A percentile compares a stretch with the other conserved stretches of the same genome.
Evolutionary conservation across 2,113 vertebrate genomes (phyloP).

Genomic region (Erpornis zantholeuca): DNA sequence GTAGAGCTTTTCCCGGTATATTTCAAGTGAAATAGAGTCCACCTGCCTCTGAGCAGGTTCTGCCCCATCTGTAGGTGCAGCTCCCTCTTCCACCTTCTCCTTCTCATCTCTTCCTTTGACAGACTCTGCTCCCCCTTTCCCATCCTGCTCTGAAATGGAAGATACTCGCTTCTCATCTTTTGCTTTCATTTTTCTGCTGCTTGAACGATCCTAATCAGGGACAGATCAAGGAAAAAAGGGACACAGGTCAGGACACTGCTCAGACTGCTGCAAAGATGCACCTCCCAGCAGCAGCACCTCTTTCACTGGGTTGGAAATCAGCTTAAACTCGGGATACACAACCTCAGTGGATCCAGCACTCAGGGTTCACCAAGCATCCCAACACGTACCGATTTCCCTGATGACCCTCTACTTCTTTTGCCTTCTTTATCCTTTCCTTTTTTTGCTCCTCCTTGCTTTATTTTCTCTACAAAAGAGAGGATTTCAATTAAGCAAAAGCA

Average conservation of each 20-base stretch:
- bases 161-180: constrained; percentile 63
- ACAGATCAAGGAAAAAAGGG: background rate
- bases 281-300: background rate
- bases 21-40: constrained; percentile 56
- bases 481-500: background rate
- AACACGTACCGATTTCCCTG: constrained; percentile 55
- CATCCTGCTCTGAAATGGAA: background rate
- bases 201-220: constrained; percentile 54
- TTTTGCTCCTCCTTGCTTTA: background rate
- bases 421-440: constrained; percentile 72
- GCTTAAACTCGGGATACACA: background rate
- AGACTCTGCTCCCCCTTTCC: background rate
- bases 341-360: background rate
- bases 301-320: background rate
- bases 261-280: background rate
- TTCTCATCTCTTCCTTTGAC: constrained; percentile 60
- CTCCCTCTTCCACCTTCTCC: background rate
- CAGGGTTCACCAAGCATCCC: background rate
- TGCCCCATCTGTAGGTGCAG: background rate
- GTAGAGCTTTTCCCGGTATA: constrained; percentile 69
- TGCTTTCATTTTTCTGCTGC: constrained; percentile 67
- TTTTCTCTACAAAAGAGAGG: background rate
- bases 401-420: constrained; percentile 60
- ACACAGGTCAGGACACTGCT: background rate
- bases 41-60: background rate